phyloP scores from a whole-genome alignment of 2,113 vertebrate species.

The Pituophis catenifer region DNA sequence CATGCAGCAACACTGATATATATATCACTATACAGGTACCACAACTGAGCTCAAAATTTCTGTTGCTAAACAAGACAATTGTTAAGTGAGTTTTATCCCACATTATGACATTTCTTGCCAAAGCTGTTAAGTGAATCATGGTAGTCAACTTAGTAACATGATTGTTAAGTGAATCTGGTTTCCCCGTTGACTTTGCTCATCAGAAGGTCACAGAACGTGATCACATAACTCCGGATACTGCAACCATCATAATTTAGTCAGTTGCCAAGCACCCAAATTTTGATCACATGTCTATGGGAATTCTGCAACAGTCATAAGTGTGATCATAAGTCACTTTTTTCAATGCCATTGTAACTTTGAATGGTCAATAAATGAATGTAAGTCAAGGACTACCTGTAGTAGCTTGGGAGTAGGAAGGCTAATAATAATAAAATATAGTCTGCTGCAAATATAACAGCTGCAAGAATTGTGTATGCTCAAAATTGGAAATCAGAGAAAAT shows the following conservation, averaged over 20 bases:
- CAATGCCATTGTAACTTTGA: not conserved
- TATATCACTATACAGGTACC: constrained; percentile 20
- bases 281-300: not conserved
- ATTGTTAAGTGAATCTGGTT: not conserved
- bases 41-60: not conserved
- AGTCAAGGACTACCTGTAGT: not conserved
- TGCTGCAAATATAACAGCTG: too few species aligned
- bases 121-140: not conserved
- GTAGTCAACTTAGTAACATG: not conserved
- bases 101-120: not conserved
- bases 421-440: not conserved
- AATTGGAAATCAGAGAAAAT: too few species aligned
- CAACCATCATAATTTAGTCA: not conserved
- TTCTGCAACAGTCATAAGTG: not conserved
- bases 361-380: not conserved
- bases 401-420: not conserved
- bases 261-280: not conserved
- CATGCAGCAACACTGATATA: constrained; percentile 39
- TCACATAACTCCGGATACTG: fast-evolving
- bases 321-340: not conserved
- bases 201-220: not conserved
- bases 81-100: not conserved
- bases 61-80: not conserved
- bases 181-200: not conserved
- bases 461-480: too few species aligned